Evolutionary conservation across 1,140 invertebrate genomes (phyloP).

Genomic region (Drosophila bocqueti): DNA sequence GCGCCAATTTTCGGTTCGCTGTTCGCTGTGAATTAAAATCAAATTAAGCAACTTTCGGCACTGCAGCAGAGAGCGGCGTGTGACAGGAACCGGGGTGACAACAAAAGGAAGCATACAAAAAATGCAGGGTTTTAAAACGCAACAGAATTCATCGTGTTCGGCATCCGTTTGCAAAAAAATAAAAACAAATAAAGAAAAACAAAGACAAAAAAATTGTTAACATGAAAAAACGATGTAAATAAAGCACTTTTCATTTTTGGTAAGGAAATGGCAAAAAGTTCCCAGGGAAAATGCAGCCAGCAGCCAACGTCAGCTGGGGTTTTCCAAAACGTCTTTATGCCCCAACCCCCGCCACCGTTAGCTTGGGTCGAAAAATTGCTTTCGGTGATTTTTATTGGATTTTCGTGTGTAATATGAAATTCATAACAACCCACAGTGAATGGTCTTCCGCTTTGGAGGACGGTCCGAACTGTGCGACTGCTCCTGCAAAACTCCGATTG

Average conservation of each 20-base stretch:
- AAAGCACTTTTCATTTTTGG: conserved; percentile 26
- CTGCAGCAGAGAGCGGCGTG: conserved; percentile 12
- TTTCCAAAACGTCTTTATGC: conserved; percentile 41
- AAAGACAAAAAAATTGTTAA: conserved; percentile 3
- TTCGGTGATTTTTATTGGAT: conserved; percentile 83
- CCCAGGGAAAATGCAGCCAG: conserved; percentile 31
- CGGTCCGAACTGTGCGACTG: conserved; percentile 7
- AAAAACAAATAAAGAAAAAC: not conserved
- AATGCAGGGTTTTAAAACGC: conserved; percentile 19
- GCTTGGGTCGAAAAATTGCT: conserved; percentile 62
- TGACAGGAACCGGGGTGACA: conserved; percentile 15
- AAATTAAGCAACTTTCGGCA: conserved; percentile 70
- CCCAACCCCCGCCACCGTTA: not conserved
- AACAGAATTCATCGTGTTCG: conserved; percentile 41
- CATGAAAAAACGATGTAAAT: conserved; percentile 28
- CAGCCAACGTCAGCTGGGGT: conserved; percentile 1
- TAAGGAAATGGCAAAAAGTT: conserved; percentile 21
- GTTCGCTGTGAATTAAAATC: conserved; percentile 61
- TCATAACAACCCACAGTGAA: conserved; percentile 70
- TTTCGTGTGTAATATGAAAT: conserved; percentile 80
- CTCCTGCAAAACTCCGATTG: conserved; percentile 34
- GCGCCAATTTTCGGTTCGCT: conserved; percentile 30
- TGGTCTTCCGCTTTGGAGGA: conserved; percentile 23
- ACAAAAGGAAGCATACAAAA: conserved; percentile 28
- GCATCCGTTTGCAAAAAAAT: conserved; percentile 7